Conservation (phyloP, 2,888 invertebrate species). For the Pterostichus niger region DNA sequence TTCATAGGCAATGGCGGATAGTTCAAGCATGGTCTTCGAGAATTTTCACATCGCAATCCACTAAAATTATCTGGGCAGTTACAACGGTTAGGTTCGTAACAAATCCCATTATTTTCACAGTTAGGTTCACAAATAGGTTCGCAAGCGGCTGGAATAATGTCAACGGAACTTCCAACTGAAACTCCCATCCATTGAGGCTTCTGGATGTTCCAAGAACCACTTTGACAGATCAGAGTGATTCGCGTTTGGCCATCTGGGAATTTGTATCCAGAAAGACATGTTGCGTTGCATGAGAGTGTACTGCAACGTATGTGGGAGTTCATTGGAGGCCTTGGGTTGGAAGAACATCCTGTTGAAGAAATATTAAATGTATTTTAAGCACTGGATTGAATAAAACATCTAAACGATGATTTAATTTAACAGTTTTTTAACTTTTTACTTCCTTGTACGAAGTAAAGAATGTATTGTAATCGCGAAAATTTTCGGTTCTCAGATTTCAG, state of each 20-base stretch:
- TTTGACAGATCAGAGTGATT: constrained; percentile 77
- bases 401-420: too few species aligned
- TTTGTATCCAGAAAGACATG: constrained; percentile 77
- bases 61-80: constrained; percentile 86
- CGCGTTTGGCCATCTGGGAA: constrained; percentile 79
- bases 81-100: constrained; percentile 87
- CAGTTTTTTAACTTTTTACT: too few species aligned
- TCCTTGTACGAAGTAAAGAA: too few species aligned
- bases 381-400: too few species aligned
- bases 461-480: too few species aligned
- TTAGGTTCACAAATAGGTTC: constrained; percentile 84
- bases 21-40: constrained; percentile 85
- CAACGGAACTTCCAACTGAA: neutral
- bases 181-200: constrained; percentile 19
- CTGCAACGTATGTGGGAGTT: constrained; percentile 75
- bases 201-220: constrained; percentile 78
- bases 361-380: neutral
- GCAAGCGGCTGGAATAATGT: constrained; percentile 19
- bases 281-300: constrained; percentile 78
- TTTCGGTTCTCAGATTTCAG: too few species aligned
- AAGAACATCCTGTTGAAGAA: constrained; percentile 72
- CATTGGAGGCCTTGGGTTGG: constrained; percentile 72
- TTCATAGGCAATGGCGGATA: constrained; percentile 84
- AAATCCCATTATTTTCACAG: constrained; percentile 91
- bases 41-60: constrained; percentile 87